A percentile compares a stretch with the other conserved stretches of the same genome.
phyloP scores from a whole-genome alignment of 2,888 invertebrate genomes.

The Elgonia sp. region DNA sequence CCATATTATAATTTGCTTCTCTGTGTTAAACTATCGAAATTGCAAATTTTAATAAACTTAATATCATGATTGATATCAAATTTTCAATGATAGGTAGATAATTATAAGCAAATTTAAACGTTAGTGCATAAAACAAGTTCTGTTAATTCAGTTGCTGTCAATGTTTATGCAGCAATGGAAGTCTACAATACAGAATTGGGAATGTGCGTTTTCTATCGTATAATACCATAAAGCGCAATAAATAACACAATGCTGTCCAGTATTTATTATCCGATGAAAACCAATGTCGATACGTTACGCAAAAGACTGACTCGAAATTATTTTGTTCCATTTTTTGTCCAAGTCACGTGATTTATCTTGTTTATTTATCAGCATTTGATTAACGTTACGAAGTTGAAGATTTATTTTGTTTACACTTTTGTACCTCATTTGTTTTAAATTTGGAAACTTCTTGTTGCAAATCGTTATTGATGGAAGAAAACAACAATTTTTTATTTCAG shows the following conservation, averaged over 20 bases:
- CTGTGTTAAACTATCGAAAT: too few species aligned
- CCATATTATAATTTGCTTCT: too few species aligned
- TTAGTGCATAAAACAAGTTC: background rate
- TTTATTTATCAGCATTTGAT: slow-evolving; percentile 23
- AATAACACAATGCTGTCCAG: slow-evolving; percentile 75
- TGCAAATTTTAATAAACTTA: too few species aligned
- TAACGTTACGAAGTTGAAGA: background rate
- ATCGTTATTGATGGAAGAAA: too few species aligned
- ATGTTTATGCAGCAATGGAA: slow-evolving; percentile 51
- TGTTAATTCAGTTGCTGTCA: slow-evolving; percentile 48
- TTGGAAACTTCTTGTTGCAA: background rate
- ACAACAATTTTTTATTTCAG: too few species aligned
- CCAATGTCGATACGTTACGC: slow-evolving; percentile 55
- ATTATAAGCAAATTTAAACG: background rate
- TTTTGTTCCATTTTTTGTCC: slow-evolving; percentile 17
- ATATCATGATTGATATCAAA: too few species aligned
- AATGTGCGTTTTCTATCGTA: slow-evolving; percentile 51
- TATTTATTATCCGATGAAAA: slow-evolving; percentile 76
- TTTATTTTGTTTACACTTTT: background rate
- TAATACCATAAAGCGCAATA: slow-evolving; percentile 75
- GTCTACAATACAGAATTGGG: slow-evolving; percentile 32
- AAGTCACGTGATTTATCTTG: slow-evolving; percentile 25
- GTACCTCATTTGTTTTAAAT: background rate
- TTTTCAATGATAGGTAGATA: background rate
- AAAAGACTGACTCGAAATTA: slow-evolving; percentile 40